phyloP scores from a whole-genome alignment of 2,888 invertebrate species.

The Liposcelis brunnea region DNA sequence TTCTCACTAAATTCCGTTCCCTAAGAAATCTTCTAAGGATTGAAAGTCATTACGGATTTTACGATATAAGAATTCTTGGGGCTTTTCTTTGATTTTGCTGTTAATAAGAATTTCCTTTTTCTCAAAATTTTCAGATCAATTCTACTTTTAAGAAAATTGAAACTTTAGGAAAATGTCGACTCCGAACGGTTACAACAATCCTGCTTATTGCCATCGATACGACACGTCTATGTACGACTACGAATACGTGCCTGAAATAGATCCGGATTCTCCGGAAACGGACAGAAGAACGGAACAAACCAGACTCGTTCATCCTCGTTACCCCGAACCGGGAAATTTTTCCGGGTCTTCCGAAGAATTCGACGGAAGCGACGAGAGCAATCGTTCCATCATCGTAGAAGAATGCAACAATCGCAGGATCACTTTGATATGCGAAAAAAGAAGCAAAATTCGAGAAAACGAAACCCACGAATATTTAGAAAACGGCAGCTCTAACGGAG shows the following conservation, averaged over 20 bases:
- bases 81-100: too few species aligned
- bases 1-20: too few species aligned
- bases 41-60: too few species aligned
- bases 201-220: constrained; percentile 11
- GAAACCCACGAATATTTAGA: too few species aligned
- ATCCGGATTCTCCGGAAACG: neutral
- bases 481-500: neutral
- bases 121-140: too few species aligned
- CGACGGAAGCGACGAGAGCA: constrained; percentile 1
- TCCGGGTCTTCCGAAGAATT: neutral
- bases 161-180: too few species aligned
- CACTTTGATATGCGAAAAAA: constrained; percentile 4
- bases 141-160: too few species aligned
- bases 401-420: constrained; percentile 5
- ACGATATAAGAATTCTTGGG: too few species aligned
- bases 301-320: neutral
- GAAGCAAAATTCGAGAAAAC: neutral
- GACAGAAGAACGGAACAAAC: neutral
- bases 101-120: too few species aligned
- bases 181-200: constrained; percentile 13
- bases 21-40: too few species aligned
- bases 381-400: constrained; percentile 3
- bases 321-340: too few species aligned
- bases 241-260: constrained; percentile 8
- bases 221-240: constrained; percentile 12